A percentile compares a stretch with the other conserved stretches of the same genome.
Evolutionary conservation across 2,113 vertebrate genomes (phyloP).

Genomic region (Thinocorus orbignyianus): DNA sequence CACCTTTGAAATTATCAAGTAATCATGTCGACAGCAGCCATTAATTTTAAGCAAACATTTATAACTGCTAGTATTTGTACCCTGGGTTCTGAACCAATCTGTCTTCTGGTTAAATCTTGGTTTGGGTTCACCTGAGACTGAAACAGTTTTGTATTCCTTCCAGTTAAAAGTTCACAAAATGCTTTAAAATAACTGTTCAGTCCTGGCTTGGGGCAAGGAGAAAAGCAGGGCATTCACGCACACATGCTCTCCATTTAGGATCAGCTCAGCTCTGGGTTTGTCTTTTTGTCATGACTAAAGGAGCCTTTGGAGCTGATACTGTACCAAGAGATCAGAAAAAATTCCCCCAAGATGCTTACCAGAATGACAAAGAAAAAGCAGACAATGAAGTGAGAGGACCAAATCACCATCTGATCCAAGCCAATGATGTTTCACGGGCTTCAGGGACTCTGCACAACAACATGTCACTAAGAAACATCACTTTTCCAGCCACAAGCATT

Average conservation of each 20-base stretch:
- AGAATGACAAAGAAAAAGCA: neutral
- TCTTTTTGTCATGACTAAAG: neutral
- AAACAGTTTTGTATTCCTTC: neutral
- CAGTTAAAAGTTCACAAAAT: neutral
- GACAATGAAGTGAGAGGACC: neutral
- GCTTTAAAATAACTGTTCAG: neutral
- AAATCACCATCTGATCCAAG: neutral
- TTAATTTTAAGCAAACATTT: neutral
- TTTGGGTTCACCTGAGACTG: neutral
- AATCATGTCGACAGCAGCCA: neutral
- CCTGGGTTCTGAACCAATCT: neutral
- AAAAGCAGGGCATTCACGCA: neutral
- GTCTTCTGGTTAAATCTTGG: neutral
- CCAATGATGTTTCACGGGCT: neutral
- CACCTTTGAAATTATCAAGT: neutral
- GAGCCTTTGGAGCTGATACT: neutral
- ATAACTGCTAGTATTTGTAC: neutral
- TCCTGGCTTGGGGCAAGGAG: neutral
- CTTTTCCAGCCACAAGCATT: neutral
- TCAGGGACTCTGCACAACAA: neutral
- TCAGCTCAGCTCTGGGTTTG: neutral
- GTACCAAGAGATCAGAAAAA: neutral
- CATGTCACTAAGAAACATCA: neutral
- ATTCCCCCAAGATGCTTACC: neutral
- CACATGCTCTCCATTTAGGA: neutral